These are phyloP conservation scores for Vanessa cardui DNA, from an alignment of 2,888 invertebrate species.

Conservation along the genomic window DNA sequence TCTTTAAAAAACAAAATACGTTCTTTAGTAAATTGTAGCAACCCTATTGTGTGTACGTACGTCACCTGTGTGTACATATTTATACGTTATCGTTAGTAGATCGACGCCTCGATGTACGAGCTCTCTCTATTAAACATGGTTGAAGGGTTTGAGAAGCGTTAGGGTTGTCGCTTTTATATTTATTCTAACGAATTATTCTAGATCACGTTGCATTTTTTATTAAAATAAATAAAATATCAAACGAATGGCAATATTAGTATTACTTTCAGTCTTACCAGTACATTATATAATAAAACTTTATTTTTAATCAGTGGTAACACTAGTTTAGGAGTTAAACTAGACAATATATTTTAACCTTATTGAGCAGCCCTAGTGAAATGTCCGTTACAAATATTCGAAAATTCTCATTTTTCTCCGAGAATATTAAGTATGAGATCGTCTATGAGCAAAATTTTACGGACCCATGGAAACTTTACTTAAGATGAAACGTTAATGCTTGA, in stretches of 20 bases:
- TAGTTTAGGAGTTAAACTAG: background rate
- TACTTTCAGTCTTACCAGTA: no score
- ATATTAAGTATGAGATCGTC: slow-evolving; percentile 30
- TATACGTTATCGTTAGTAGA: slow-evolving; percentile 3
- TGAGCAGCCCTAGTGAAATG: background rate
- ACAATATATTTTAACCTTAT: background rate
- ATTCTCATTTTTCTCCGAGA: slow-evolving; percentile 21
- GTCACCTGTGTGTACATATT: background rate
- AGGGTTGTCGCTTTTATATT: background rate
- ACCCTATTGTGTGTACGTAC: background rate
- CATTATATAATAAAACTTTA: no score
- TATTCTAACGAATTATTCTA: no score
- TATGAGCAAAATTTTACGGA: slow-evolving; percentile 24
- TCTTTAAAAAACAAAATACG: background rate
- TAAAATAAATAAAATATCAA: no score
- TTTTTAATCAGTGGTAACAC: background rate
- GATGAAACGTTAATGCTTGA: slow-evolving; percentile 21
- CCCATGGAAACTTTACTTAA: slow-evolving; percentile 20
- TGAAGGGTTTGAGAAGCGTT: background rate
- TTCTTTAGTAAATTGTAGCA: background rate
- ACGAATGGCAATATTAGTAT: no score
- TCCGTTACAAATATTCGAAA: background rate
- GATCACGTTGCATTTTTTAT: no score
- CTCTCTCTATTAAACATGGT: slow-evolving; percentile 3
- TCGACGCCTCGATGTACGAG: slow-evolving; percentile 5